Base-by-base conservation (phyloP, 2,113 vertebrate genomes). In the Catagonus wagneri region DNA sequence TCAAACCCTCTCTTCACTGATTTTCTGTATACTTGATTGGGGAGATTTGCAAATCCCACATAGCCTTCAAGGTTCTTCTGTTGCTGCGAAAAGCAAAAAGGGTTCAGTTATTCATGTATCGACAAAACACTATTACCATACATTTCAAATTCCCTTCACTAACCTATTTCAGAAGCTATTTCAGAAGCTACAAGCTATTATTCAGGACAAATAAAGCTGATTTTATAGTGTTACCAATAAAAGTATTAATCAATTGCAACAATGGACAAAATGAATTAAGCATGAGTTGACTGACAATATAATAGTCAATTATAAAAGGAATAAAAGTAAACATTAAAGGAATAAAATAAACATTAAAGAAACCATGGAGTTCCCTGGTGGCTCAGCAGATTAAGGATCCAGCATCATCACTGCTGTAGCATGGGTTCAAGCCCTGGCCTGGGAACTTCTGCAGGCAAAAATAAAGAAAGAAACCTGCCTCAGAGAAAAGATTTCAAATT, bases 11-110 rank as follows among this genome's bases (percentile, higher is more conserved):
- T 99, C 98, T 99, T 99, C 94, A 99, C 99, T 72, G 99, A 99
- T 98, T 99, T 99, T 96, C 99, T 99, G 98, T 99, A 99, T 84
- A 99, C 99, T 99, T 99, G 99, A 98, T 99, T 99, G 78, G 99
- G 99, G 92, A 99, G 99, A 98, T 99, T 99, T 96, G 99, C 99
- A 98, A 99, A 99, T 98, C 99, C 99, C 98, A 99, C 99, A 97
- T 99, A 99, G 98, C 99, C 99, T 98, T 99, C 99, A 98, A 99
- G 99, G 98, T 99, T 99, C 98, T 99, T 99, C 99, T 99, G 99
- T 99, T 99, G 99, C 99, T 99, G 98, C 93, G 97, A 97, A 86
- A 98, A 71, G 75, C 25, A 96, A 88, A 96, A 68, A 89, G 25
- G 44, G 22, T 1, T 39, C 95, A 68, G 22, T 98, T 81, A 94